Conservation (phyloP, 2,797 vertebrate genomes). For the Numenius phaeopus region DNA sequence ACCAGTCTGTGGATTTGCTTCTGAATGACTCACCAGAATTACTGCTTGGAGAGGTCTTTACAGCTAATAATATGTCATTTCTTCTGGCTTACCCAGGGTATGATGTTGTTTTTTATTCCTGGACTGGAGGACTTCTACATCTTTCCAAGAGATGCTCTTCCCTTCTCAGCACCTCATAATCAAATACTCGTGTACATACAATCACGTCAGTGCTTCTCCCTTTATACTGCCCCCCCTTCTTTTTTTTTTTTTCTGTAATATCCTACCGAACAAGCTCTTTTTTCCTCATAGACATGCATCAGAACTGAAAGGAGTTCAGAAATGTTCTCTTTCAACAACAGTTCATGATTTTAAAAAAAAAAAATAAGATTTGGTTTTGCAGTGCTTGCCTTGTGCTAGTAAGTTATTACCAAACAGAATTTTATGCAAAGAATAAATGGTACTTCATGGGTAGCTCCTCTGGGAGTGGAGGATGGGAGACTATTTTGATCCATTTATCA, state of each 20-base stretch:
- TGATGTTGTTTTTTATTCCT: background rate
- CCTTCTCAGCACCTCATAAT: background rate
- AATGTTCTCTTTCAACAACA: background rate
- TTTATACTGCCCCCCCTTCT: background rate
- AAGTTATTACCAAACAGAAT: background rate
- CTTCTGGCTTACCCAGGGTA: background rate
- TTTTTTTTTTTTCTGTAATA: background rate
- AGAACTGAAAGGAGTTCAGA: background rate
- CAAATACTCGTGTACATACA: background rate
- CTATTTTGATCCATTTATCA: conserved; percentile 11
- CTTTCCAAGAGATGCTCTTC: background rate
- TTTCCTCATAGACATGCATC: background rate
- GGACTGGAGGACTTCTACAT: background rate
- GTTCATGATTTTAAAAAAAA: background rate
- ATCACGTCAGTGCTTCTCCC: background rate
- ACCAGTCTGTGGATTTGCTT: background rate
- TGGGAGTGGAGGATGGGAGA: background rate
- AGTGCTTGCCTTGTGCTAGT: background rate
- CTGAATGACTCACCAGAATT: background rate
- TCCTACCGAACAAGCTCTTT: background rate
- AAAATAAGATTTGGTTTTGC: background rate
- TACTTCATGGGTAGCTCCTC: background rate
- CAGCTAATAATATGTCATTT: background rate
- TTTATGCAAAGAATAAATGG: background rate
- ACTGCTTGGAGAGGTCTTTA: background rate